These are phyloP conservation scores for Damaliscus lunatus DNA, from an alignment of 2,113 vertebrate genomes.

Conservation along the genomic window DNA sequence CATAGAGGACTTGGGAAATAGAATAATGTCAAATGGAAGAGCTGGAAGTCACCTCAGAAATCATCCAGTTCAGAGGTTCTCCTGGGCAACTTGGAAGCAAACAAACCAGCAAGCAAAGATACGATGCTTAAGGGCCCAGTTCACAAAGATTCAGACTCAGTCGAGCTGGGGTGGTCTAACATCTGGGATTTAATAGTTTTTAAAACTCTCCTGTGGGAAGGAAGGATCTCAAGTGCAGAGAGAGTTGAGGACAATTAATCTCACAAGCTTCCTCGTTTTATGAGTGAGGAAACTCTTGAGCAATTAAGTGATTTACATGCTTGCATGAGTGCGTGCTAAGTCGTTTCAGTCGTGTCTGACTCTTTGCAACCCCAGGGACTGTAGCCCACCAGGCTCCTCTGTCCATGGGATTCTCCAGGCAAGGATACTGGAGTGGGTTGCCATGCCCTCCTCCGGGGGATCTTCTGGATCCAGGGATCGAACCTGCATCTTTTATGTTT, in stretches of 20 bases:
- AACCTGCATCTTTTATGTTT: not conserved
- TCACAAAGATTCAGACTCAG: not conserved
- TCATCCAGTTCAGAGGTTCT: not conserved
- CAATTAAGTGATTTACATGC: not conserved
- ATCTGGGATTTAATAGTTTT: not conserved
- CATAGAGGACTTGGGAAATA: not conserved
- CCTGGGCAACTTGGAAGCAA: not conserved
- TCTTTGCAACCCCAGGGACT: not conserved
- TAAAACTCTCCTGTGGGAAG: not conserved
- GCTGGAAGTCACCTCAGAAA: not conserved
- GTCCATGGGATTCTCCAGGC: not conserved
- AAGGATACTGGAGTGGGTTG: not conserved
- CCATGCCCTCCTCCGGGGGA: not conserved
- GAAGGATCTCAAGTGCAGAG: not conserved
- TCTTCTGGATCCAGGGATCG: not conserved
- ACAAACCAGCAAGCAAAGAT: not conserved
- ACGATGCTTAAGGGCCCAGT: rapidly evolving
- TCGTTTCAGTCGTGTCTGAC: not conserved
- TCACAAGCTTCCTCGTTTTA: not conserved
- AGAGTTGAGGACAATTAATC: not conserved
- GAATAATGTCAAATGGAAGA: not conserved
- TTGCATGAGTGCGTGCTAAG: not conserved
- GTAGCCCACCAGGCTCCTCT: not conserved
- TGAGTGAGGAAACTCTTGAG: not conserved
- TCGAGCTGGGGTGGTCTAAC: not conserved